Evolutionary conservation across 1,140 invertebrate species (phyloP).

Genomic region (Phymastichus coffea): DNA sequence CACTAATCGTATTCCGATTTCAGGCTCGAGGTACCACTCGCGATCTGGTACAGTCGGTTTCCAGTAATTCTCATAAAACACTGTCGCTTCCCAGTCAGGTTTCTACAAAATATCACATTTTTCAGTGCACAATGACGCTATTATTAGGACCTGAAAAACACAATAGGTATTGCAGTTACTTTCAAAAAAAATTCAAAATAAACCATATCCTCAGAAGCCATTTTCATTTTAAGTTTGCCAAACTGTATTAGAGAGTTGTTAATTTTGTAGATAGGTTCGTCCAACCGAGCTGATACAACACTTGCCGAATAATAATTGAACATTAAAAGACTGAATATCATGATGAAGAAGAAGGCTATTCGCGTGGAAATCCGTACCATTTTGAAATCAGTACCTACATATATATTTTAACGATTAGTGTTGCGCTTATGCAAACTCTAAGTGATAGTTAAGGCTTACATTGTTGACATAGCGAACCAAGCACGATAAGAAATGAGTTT

Average conservation of each 20-base stretch:
- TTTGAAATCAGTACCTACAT: slow-evolving; percentile 8
- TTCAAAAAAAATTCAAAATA: slow-evolving; percentile 45
- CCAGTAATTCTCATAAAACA: slow-evolving; percentile 25
- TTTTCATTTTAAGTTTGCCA: slow-evolving; percentile 37
- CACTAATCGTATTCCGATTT: slow-evolving; percentile 28
- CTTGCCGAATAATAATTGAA: slow-evolving; percentile 50
- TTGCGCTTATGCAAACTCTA: neutral
- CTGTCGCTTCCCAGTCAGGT: slow-evolving; percentile 23
- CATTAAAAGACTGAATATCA: slow-evolving; percentile 43
- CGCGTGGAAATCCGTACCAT: slow-evolving; percentile 27
- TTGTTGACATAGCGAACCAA: neutral
- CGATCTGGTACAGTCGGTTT: slow-evolving; percentile 21
- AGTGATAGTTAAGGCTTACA: neutral
- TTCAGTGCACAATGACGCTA: too few relatives aligned
- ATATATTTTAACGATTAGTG: neutral
- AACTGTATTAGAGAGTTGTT: slow-evolving; percentile 46
- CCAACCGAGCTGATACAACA: slow-evolving; percentile 46
- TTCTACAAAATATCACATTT: slow-evolving; percentile 9
- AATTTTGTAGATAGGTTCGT: slow-evolving; percentile 46
- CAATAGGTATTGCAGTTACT: slow-evolving; percentile 28
- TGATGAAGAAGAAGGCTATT: slow-evolving; percentile 36
- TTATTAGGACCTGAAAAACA: too few relatives aligned
- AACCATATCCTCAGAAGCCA: slow-evolving; percentile 41
- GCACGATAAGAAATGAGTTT: neutral
- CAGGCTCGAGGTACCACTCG: slow-evolving; percentile 16